phyloP scores from a whole-genome alignment of 1,140 invertebrate genomes.

The Panulirus ornatus region DNA sequence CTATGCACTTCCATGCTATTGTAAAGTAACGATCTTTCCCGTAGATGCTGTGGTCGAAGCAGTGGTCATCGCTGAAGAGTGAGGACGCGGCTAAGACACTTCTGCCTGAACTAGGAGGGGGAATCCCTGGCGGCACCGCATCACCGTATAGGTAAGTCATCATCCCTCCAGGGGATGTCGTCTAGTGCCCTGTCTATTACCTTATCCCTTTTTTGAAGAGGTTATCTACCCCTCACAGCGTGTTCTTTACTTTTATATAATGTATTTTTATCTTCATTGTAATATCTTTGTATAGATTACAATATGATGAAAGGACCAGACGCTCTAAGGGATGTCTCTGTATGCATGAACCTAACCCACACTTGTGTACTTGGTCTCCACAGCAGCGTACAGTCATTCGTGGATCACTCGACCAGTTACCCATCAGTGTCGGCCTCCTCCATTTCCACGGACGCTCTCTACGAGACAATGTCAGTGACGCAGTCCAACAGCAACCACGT shows the following conservation, averaged over 20 bases:
- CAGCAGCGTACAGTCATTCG: conserved; percentile 79
- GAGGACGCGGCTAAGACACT: conserved; percentile 66
- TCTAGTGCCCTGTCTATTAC: not conserved
- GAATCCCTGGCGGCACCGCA: conserved; percentile 36
- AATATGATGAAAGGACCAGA: too few relatives aligned
- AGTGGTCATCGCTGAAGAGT: conserved; percentile 59
- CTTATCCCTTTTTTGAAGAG: not conserved
- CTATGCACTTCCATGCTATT: too few relatives aligned
- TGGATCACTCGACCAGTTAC: conserved; percentile 81
- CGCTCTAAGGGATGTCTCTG: not conserved
- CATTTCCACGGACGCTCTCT: conserved; percentile 81
- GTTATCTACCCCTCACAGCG: too few relatives aligned
- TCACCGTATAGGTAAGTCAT: conserved; percentile 62
- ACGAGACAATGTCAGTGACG: conserved; percentile 87
- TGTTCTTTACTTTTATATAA: not conserved
- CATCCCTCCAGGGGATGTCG: not conserved
- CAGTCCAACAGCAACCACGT: conserved; percentile 84
- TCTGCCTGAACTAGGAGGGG: conserved; percentile 50
- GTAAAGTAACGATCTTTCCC: too few relatives aligned
- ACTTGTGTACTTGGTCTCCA: conserved; percentile 6
- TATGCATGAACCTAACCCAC: not conserved
- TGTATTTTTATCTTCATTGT: not conserved
- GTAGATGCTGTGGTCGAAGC: conserved; percentile 66
- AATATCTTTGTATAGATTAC: not conserved
- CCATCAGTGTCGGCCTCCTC: conserved; percentile 81